Base-by-base conservation (phyloP, 53 echinoderm and acorn worm species). In the Echinometra lucunter region DNA sequence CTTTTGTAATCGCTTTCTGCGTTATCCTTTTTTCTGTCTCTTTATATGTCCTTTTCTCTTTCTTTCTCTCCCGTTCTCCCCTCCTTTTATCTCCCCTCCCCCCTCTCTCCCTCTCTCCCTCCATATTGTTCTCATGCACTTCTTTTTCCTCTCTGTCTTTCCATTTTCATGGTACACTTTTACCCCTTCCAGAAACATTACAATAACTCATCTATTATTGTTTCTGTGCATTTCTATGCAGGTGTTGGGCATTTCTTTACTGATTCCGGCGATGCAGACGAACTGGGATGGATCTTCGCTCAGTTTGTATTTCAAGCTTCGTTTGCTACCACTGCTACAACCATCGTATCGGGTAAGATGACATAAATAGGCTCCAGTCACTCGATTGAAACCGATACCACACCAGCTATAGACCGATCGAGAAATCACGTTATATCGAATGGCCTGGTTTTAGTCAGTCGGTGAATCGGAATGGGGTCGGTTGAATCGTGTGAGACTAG, bases 231-330 rank as follows among this genome's bases (percentile, higher is more conserved):
- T 34, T 12, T 60, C 37, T 60, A 17, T 38, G 58, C 74, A 98
- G 98, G 98, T 88, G 94, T 98, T 75, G 98, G 98, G 5, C 96
- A 97, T 74, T 98, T 98, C 89, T 97, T 97, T 91, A 97, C 98
- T 25, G 98, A 98, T 80, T 97, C 97, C 1, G 95, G 94, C 4
- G 97, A 97, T 91, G 95, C 94, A 9, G 96, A 97, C 0, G 94
- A 97, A 27, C 95, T 97, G 94, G 98, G 98, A 18, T 98, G 98
- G 98, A 97, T 96, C 45, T 98, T 97, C 75, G 97, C 98, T 25
- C 95, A 97, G 44, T 98, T 98, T 87, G 98, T 98, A 40, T 98
- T 98, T 60, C 98, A 98, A 66, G 98, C 98, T 40, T 98, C 98
- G 0, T 98, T 98, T 75, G 98, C 98, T 3, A 98, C 98, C 2